Evolutionary conservation across 2,113 vertebrate genomes (phyloP), one percentile per base, ranked within the genome.

Genomic region (Pterocles gutturalis): DNA sequence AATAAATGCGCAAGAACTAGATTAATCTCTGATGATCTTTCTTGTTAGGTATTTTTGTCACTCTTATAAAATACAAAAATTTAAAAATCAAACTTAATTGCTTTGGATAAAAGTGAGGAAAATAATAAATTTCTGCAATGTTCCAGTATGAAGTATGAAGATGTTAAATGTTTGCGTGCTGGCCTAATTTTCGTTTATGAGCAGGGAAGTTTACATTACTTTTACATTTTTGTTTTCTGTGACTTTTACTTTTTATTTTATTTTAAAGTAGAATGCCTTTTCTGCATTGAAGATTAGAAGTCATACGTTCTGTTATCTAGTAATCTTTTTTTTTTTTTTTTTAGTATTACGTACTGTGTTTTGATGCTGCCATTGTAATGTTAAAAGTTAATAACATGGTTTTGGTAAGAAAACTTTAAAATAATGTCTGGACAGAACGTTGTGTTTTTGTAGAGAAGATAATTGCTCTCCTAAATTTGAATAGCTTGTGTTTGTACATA

Each of bases 311-410:
- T 36, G 12, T 82, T 9, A 45, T 14, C 13, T 64, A 17, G 19
- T 17, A 2, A 31, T 41, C 61, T 45, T 4, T 4, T 34, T 13
- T 45, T 8, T 9, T 9, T 84, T 49, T 28, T 25, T 80, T 82
- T 33, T 15, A 6, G 1, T 11, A 5, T 43, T 57, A 5, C 4
- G 41, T 36, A 3, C 19, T 70, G 36, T 33, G 49, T 25, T 79
- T 69, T 24, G n/a, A 8, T 48, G 34, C 29, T 45, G 12, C 34
- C 21, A 11, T 73, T 41, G 14, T 18, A 33, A 43, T n/a, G 55
- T 10, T 25, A 57, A 53, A 21, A 25, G 2, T 15, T 62, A 41
- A 21, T 45, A 45, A 25, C 10, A 0, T 10, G 5, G 0, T 13
- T 83, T 80, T 8, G 11, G 13, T 67, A 11, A 54, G 33, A 43